Evolutionary conservation across 2,888 invertebrate species (phyloP).

Genomic region (Caenorhabditis angaria): DNA sequence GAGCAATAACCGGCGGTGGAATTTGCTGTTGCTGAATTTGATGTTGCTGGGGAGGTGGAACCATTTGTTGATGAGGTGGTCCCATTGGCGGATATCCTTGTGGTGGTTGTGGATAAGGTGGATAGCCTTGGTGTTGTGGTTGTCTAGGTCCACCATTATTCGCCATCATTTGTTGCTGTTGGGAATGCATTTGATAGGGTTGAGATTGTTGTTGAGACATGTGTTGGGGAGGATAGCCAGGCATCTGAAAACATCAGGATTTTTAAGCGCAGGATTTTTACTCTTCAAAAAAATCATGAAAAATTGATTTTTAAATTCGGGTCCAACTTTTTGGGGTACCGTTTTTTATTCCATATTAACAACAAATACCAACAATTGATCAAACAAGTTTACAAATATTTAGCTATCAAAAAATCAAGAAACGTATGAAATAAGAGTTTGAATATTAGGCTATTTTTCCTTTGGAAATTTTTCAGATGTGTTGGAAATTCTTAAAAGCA

Average conservation of each 20-base stretch:
- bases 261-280: no score
- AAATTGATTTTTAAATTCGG: no score
- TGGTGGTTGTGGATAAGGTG: slow-evolving; percentile 9
- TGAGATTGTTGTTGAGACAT: slow-evolving; percentile 14
- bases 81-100: slow-evolving; percentile 6
- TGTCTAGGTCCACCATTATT: no score
- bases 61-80: not conserved
- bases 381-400: no score
- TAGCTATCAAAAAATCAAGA: no score
- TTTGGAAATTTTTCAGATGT: no score
- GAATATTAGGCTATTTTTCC: no score
- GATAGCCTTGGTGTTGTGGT: not conserved
- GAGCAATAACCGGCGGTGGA: not conserved
- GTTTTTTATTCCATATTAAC: no score
- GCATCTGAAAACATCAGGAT: slow-evolving; percentile 13
- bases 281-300: not conserved
- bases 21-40: slow-evolving; percentile 11
- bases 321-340: no score
- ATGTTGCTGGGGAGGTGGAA: slow-evolving; percentile 1
- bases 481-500: no score
- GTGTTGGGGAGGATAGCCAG: slow-evolving; percentile 20
- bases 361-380: no score
- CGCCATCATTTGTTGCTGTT: not conserved
- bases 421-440: no score
- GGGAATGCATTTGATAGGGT: not conserved